These are phyloP conservation scores for Priocnemis perturbator DNA, from an alignment of 2,888 invertebrate species.

Conservation along the genomic window DNA sequence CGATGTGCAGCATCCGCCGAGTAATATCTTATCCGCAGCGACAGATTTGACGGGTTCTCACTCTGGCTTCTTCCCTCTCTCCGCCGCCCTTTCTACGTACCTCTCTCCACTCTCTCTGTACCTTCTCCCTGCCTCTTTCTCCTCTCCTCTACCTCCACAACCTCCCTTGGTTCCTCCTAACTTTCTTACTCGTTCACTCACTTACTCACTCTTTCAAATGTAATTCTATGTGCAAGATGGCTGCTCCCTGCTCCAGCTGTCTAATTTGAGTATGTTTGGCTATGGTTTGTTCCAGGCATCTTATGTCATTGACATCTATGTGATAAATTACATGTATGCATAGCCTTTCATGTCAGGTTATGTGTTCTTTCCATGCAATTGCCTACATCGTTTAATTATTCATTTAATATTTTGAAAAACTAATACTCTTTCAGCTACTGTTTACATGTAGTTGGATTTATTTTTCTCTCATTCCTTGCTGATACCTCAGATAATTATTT, in stretches of 20 bases:
- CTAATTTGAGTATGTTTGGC: constrained; percentile 43
- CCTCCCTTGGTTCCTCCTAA: constrained; percentile 20
- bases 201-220: constrained; percentile 18
- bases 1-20: background rate
- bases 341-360: no score
- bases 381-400: no score
- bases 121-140: constrained; percentile 6
- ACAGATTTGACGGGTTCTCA: constrained; percentile 3
- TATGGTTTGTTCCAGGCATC: no score
- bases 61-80: constrained; percentile 8
- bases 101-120: background rate
- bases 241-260: constrained; percentile 69
- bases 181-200: constrained; percentile 22
- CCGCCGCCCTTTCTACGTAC: background rate
- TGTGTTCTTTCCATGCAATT: no score
- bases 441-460: no score
- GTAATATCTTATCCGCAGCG: background rate
- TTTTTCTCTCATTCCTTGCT: no score
- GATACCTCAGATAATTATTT: no score
- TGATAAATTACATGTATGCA: no score
- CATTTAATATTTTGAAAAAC: no score
- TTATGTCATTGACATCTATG: no score
- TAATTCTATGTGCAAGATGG: constrained; percentile 66
- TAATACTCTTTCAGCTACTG: no score
- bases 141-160: constrained; percentile 9